Evolutionary conservation across 2,113 vertebrate species (phyloP).

Genomic region (Cephalopholis sonnerati): DNA sequence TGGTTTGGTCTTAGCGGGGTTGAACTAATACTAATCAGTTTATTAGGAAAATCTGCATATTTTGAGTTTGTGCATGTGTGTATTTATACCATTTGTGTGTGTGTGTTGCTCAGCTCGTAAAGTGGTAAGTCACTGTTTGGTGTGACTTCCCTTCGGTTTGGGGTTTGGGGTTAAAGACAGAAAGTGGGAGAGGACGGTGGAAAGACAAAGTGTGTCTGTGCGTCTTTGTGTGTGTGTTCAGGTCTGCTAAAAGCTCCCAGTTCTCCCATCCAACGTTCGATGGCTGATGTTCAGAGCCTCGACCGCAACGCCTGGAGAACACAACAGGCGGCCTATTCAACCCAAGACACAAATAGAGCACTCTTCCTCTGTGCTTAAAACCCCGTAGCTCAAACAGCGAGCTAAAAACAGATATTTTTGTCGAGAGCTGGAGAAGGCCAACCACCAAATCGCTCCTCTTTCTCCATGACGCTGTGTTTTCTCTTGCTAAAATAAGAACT

Average conservation of each 20-base stretch:
- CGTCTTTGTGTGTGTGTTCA: constrained; percentile 29
- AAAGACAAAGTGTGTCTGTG: constrained; percentile 46
- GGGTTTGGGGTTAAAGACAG: constrained; percentile 49
- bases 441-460: constrained; percentile 45
- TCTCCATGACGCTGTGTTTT: constrained; percentile 60
- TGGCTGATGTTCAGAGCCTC: constrained; percentile 62
- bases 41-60: constrained; percentile 69
- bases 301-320: constrained; percentile 58
- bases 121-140: constrained; percentile 43
- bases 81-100: constrained; percentile 15
- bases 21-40: constrained; percentile 69
- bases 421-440: constrained; percentile 35
- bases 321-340: constrained; percentile 64
- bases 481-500: constrained; percentile 67
- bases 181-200: constrained; percentile 32
- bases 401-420: constrained; percentile 65
- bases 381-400: constrained; percentile 28
- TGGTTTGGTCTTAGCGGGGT: constrained; percentile 45
- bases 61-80: constrained; percentile 33
- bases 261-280: constrained; percentile 48
- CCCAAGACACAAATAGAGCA: constrained; percentile 67
- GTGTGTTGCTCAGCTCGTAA: constrained; percentile 23
- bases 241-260: constrained; percentile 63
- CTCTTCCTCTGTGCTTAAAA: constrained; percentile 53
- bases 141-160: constrained; percentile 59